A percentile compares a stretch with the other conserved stretches of the same genome.
Conservation (phyloP, 2,797 vertebrate genomes). For the Xerus rutilus region DNA sequence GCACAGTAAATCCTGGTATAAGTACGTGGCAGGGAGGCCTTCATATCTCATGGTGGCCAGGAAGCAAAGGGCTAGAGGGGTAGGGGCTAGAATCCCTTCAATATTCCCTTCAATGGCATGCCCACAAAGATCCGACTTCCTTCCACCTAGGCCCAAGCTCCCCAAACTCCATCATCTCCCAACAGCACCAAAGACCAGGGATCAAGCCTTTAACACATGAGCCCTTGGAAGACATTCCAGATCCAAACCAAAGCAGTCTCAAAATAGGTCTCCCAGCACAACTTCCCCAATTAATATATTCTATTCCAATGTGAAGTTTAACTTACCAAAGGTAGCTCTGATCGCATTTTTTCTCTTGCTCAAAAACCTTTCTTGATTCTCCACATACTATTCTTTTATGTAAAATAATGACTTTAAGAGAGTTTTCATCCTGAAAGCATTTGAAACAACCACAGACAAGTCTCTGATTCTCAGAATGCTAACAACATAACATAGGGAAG, state of each 20-base stretch:
- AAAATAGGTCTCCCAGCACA: neutral
- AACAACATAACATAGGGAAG: neutral
- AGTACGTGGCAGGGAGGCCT: too few relatives aligned
- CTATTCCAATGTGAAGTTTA: neutral
- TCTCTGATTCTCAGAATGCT: neutral
- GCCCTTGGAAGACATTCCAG: neutral
- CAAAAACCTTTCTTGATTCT: neutral
- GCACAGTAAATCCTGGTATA: too few relatives aligned
- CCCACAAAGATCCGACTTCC: neutral
- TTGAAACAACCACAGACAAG: neutral
- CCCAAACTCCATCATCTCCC: too few relatives aligned
- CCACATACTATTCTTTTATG: neutral
- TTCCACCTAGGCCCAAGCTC: neutral
- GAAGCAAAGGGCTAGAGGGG: neutral
- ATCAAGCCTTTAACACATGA: neutral
- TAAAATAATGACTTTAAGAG: neutral
- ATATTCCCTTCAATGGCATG: too few relatives aligned
- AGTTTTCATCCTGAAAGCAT: neutral
- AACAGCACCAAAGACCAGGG: neutral
- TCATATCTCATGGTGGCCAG: neutral
- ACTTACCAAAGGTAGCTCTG: neutral
- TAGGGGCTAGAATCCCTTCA: neutral
- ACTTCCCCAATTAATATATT: neutral
- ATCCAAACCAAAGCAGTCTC: neutral
- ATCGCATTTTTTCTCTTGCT: neutral